Evolutionary conservation across 2,888 invertebrate genomes (phyloP), one percentile per base, ranked within the genome.

Genomic region (Carcina quercana): DNA sequence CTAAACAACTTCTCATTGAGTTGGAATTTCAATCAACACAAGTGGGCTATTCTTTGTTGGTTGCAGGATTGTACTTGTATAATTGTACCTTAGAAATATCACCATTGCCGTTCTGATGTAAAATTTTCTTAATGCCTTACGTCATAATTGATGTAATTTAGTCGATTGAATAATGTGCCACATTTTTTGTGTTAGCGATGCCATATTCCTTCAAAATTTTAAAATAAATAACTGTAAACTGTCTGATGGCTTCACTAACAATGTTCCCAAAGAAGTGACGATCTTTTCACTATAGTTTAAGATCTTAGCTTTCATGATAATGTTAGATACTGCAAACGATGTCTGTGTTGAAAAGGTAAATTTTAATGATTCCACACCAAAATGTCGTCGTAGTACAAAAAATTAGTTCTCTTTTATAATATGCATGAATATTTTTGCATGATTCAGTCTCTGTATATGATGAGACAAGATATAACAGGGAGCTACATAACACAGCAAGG

Each of bases 351-450:
- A 22, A 43, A 61, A 69, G 69, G 69, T 68, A 70, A 72, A 50
- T 39, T 37, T 34, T 40, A 45, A 37, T 38, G 33, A 25, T 36
- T 37, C 28, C 47, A 53, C 43, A 50, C 46, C 34, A 35, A 46
- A 53, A 42, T 57, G 46, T 60, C 46, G 50, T 65, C 37, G 54
- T 67, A 61, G 59, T 51, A 43, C 45, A 46, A 38, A 35, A 39
- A 38, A 42, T 45, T 59, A 62, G 56, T 40, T 58, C 41, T 37
- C 47, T 53, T 54, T 52, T 42, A n/a, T 3, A 24, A 24, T 51
- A 37, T 68, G 72, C 72, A 73, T 73, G 73, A 46, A 32, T 53
- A 30, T 27, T 47, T 51, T 56, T 72, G 73, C 73, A 73, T 73
- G 73, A 37, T 24, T 55, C 47, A 45, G 46, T 59, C 47, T 49